Conservation (phyloP, 2,888 invertebrate species). For the Deilephila elpenor region DNA sequence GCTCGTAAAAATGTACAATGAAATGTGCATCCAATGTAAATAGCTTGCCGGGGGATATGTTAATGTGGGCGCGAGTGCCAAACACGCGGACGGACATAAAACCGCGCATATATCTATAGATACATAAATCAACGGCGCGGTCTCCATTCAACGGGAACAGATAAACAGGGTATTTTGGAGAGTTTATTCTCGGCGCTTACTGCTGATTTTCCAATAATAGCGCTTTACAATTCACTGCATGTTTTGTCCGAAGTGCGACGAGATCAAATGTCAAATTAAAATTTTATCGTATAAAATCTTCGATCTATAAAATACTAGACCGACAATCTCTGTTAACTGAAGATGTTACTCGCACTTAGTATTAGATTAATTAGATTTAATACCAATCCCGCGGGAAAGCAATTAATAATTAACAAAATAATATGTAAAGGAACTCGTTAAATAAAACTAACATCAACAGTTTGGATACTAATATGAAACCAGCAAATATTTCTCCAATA, state of each 20-base stretch:
- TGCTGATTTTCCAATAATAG: slow-evolving; percentile 35
- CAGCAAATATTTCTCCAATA: too few relatives aligned
- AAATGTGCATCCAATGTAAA: slow-evolving; percentile 42
- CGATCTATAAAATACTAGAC: too few relatives aligned
- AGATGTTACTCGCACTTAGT: too few relatives aligned
- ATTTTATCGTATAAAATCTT: too few relatives aligned
- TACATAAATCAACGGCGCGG: slow-evolving; percentile 54
- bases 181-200: slow-evolving; percentile 53
- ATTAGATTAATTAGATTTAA: too few relatives aligned
- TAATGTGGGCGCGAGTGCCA: slow-evolving; percentile 30
- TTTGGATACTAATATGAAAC: too few relatives aligned
- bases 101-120: slow-evolving; percentile 35
- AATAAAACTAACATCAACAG: too few relatives aligned
- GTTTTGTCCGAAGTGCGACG: slow-evolving; percentile 8
- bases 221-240: slow-evolving; percentile 31
- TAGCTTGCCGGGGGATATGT: slow-evolving; percentile 35
- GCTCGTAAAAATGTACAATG: slow-evolving; percentile 18
- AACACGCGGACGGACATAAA: slow-evolving; percentile 41
- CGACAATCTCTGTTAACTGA: too few relatives aligned
- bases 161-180: slow-evolving; percentile 57
- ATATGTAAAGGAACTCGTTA: too few relatives aligned
- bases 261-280: slow-evolving; percentile 10
- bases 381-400: too few relatives aligned
- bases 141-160: slow-evolving; percentile 44
- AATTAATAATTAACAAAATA: too few relatives aligned